Evolutionary conservation across 53 echinoderm and acorn worm species (phyloP).

Genomic region (Mesocentrotus franciscanus): DNA sequence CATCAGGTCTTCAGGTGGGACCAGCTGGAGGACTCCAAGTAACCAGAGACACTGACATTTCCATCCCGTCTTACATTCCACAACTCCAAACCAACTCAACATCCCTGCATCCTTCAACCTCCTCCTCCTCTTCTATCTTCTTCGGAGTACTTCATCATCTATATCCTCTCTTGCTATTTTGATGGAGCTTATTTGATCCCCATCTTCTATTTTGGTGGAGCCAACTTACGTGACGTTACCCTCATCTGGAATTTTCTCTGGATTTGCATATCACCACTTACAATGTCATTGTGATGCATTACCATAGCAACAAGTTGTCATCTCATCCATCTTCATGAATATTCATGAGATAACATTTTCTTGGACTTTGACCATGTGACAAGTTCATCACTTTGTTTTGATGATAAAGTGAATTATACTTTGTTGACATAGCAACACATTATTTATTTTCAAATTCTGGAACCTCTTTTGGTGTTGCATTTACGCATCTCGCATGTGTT

Average conservation of each 20-base stretch:
- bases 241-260: slow-evolving; percentile 41
- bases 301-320: slow-evolving; percentile 33
- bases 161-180: slow-evolving; percentile 41
- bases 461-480: neutral
- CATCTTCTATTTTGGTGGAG: slow-evolving; percentile 47
- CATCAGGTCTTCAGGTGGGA: slow-evolving; percentile 60
- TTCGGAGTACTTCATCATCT: neutral
- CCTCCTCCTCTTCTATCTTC: slow-evolving; percentile 45
- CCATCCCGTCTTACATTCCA: slow-evolving; percentile 65
- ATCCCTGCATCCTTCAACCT: slow-evolving; percentile 37
- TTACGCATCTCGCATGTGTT: slow-evolving; percentile 31
- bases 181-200: neutral
- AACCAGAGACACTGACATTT: slow-evolving; percentile 67
- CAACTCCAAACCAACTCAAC: slow-evolving; percentile 57
- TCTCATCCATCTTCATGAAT: slow-evolving; percentile 34
- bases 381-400: neutral
- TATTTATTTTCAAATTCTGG: slow-evolving; percentile 17
- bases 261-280: slow-evolving; percentile 45
- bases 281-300: slow-evolving; percentile 1
- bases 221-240: neutral
- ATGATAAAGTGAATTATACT: neutral
- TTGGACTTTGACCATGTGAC: neutral
- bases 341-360: neutral
- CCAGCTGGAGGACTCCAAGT: slow-evolving; percentile 49
- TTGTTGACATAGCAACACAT: slow-evolving; percentile 15